A percentile compares a stretch with the other conserved stretches of the same genome.
phyloP scores from a whole-genome alignment of 2,797 vertebrate genomes.

The Pteropus rufus region DNA sequence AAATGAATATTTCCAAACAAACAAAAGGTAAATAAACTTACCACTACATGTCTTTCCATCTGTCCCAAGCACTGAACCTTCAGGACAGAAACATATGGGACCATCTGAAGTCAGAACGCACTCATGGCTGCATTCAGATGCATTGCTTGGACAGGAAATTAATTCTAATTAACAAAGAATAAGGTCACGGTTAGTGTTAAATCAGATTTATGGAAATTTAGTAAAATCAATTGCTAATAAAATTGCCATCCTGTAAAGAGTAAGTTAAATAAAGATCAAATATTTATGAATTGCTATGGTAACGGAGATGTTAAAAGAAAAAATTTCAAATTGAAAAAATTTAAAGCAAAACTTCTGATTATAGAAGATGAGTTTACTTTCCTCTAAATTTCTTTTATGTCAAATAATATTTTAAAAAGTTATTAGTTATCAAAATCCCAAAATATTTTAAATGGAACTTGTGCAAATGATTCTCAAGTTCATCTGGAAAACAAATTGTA shows the following conservation, averaged over 20 bases:
- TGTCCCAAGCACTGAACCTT: slow-evolving; percentile 87
- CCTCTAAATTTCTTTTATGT: background rate
- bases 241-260: background rate
- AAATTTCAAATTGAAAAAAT: background rate
- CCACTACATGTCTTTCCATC: slow-evolving; percentile 91
- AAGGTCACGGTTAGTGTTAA: background rate
- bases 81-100: slow-evolving; percentile 89
- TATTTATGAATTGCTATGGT: background rate
- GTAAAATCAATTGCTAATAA: background rate
- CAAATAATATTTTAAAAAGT: slow-evolving; percentile 1
- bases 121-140: slow-evolving; percentile 85
- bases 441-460: slow-evolving; percentile 30
- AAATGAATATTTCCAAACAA: background rate
- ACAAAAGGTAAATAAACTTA: slow-evolving; percentile 70
- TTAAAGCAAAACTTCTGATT: background rate
- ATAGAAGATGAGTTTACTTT: background rate
- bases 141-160: slow-evolving; percentile 83
- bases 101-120: slow-evolving; percentile 88
- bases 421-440: slow-evolving; percentile 8
- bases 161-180: slow-evolving; percentile 83
- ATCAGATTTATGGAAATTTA: background rate
- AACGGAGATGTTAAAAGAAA: background rate
- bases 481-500: background rate
- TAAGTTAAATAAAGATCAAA: background rate
- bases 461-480: background rate